phyloP scores from a whole-genome alignment of 2,888 invertebrate genomes.

The Altica lythri region DNA sequence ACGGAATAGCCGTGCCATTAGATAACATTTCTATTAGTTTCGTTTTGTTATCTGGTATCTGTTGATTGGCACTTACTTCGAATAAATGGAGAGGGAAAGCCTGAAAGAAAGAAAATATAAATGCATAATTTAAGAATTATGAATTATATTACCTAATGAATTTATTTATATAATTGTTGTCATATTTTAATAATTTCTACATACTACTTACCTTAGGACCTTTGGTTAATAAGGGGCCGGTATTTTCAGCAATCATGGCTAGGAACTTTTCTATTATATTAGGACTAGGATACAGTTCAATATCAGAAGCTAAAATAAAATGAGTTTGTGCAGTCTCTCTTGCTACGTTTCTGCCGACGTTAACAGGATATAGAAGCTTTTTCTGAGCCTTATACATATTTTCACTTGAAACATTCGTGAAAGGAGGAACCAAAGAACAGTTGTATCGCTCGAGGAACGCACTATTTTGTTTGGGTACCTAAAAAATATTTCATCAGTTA shows the following conservation, averaged over 20 bases:
- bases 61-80: conserved; percentile 74
- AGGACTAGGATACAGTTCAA: conserved; percentile 88
- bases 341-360: conserved; percentile 88
- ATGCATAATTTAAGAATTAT: no score
- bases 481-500: conserved; percentile 45
- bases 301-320: conserved; percentile 84
- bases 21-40: conserved; percentile 70
- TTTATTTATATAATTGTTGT: no score
- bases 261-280: conserved; percentile 79
- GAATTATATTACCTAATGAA: no score
- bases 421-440: conserved; percentile 74
- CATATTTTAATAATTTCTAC: no score
- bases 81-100: conserved; percentile 90
- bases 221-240: conserved; percentile 63
- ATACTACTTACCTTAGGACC: conserved; percentile 62
- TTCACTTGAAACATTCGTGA: conserved; percentile 66
- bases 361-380: conserved; percentile 85
- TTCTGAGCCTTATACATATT: conserved; percentile 79
- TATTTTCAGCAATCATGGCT: conserved; percentile 79
- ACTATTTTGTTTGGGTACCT: conserved; percentile 71
- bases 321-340: conserved; percentile 81
- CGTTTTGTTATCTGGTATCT: conserved; percentile 76
- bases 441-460: conserved; percentile 69
- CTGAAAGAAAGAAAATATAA: conserved; percentile 29
- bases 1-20: conserved; percentile 82